Percentiles rank a stretch among this genome's conserved stretches.
Conservation (phyloP, 2,888 invertebrate species). For the Stegophylla sp. region DNA sequence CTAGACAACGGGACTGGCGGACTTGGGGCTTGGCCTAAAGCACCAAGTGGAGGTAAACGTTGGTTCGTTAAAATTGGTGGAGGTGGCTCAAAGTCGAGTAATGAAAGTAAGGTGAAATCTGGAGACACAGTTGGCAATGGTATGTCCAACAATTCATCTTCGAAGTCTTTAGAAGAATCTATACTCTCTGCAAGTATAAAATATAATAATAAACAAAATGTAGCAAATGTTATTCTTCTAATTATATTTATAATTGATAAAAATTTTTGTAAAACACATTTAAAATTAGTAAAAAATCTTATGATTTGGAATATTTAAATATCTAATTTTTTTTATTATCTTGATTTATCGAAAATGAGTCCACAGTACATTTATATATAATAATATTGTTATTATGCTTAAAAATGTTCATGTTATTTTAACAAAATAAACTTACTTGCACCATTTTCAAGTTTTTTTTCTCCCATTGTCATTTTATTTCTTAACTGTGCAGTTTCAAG, state of each 20-base stretch:
- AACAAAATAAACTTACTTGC: slow-evolving; percentile 34
- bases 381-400: neutral
- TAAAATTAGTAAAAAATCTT: too few relatives aligned
- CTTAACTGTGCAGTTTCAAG: slow-evolving; percentile 75
- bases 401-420: neutral
- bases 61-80: slow-evolving; percentile 53
- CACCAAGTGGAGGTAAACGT: slow-evolving; percentile 60
- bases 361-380: neutral
- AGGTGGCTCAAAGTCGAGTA: slow-evolving; percentile 52
- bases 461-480: slow-evolving; percentile 65
- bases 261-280: too few relatives aligned
- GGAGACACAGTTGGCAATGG: slow-evolving; percentile 52
- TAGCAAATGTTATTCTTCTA: too few relatives aligned
- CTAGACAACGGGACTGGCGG: slow-evolving; percentile 46
- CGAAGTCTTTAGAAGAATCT: slow-evolving; percentile 53
- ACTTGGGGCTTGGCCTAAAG: slow-evolving; percentile 53
- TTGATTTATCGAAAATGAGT: neutral
- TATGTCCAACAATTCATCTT: slow-evolving; percentile 53
- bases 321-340: neutral
- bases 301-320: too few relatives aligned
- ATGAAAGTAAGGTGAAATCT: slow-evolving; percentile 45
- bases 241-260: too few relatives aligned
- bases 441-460: slow-evolving; percentile 51
- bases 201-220: too few relatives aligned
- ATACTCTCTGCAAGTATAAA: slow-evolving; percentile 25